Evolutionary conservation across 1,140 invertebrate species (phyloP).

Genomic region (Lepidostoma basale): DNA sequence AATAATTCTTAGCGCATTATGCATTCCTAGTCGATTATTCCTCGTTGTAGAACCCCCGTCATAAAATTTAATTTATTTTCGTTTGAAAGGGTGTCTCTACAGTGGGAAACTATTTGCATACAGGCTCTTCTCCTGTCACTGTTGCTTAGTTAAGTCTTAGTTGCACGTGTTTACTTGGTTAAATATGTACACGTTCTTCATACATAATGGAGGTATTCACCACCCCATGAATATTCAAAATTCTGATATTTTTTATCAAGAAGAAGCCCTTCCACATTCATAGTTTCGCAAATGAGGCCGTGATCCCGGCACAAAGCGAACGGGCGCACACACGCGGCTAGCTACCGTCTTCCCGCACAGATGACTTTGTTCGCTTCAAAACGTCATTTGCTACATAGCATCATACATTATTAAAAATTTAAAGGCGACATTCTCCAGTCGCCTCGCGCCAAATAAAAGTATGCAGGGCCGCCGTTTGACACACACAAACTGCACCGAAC

Average conservation of each 20-base stretch:
- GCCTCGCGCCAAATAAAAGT: conserved; percentile 3
- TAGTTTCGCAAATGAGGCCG: conserved; percentile 24
- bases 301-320: neutral
- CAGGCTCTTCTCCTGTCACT: too few relatives aligned
- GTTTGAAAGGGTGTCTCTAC: too few relatives aligned
- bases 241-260: conserved; percentile 14
- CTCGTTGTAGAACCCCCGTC: too few relatives aligned
- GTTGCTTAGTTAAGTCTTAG: neutral
- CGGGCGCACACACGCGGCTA: neutral
- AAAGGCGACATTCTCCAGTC: conserved; percentile 22
- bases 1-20: too few relatives aligned
- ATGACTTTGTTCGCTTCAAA: conserved; percentile 19
- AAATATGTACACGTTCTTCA: neutral
- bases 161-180: neutral
- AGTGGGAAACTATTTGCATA: too few relatives aligned
- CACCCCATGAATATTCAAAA: conserved; percentile 11
- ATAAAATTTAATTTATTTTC: too few relatives aligned
- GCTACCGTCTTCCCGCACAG: neutral
- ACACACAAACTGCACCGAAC: conserved; percentile 16
- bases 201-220: conserved; percentile 10
- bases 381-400: conserved; percentile 21
- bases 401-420: conserved; percentile 37
- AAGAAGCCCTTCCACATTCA: conserved; percentile 10
- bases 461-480: conserved; percentile 24
- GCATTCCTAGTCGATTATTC: too few relatives aligned